A percentile compares a stretch with the other conserved stretches of the same genome.
Evolutionary conservation across 2,888 invertebrate genomes (phyloP).

Genomic region (Cataglyphis cursor): DNA sequence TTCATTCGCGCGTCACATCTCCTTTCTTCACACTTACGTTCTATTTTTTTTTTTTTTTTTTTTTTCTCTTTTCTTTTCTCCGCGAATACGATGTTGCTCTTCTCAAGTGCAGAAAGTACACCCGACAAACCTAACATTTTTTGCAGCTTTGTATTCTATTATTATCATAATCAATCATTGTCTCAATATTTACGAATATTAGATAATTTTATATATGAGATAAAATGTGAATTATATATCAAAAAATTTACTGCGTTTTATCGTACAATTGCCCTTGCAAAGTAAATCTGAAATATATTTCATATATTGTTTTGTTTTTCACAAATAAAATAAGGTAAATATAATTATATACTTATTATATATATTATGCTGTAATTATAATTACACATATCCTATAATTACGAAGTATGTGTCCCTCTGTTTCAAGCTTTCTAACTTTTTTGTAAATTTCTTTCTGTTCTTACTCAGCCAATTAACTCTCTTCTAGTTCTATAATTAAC

Average conservation of each 20-base stretch:
- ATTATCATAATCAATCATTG: not conserved
- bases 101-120: not conserved
- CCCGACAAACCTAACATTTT: conserved; percentile 3
- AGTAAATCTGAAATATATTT: conserved; percentile 34
- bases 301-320: conserved; percentile 11
- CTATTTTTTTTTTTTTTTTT: conserved; percentile 3
- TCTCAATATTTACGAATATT: not conserved
- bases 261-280: conserved; percentile 7
- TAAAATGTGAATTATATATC: conserved; percentile 25
- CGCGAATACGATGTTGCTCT: not conserved
- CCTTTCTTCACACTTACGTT: not conserved
- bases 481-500: conserved; percentile 54
- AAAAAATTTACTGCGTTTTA: conserved; percentile 19
- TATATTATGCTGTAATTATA: conserved; percentile 22
- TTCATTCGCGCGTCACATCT: not conserved
- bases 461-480: conserved; percentile 44
- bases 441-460: conserved; percentile 49
- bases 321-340: conserved; percentile 48
- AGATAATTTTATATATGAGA: not conserved
- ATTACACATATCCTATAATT: conserved; percentile 33
- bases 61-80: not conserved
- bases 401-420: conserved; percentile 37
- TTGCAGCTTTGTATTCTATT: not conserved
- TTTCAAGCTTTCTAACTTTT: conserved; percentile 50
- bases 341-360: conserved; percentile 42